Base-by-base conservation (phyloP, 2,113 vertebrate species). In the Tauraco erythrolophus region DNA sequence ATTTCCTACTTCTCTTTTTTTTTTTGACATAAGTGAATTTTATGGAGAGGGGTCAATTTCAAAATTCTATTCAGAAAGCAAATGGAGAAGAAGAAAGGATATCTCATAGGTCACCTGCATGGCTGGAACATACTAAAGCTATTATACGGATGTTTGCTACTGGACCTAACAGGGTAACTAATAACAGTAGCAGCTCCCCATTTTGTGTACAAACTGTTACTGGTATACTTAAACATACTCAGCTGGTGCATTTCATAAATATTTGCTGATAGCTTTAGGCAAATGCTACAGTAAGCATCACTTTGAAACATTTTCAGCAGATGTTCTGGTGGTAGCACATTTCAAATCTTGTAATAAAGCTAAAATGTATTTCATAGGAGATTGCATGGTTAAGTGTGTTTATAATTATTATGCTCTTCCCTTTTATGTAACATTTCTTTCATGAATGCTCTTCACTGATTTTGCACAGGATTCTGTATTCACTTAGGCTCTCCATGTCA, bases 231-330 rank as follows among this genome's bases (percentile, higher is more conserved):
- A 82, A n/a, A 53, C 30, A 31, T 50, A 45, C 27, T 94, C 66
- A 88, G 53, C 78, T 72, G 62, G 17, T 53, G 11, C 58, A 37
- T 84, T 95, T 94, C 37, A 61, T 90, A 83, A 92, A 88, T 88
- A 94, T 92, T 86, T 95, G 45, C 50, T 77, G 62, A 50, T 56
- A 61, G 64, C 89, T 96, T 89, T 86, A 93, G 87, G 80, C 64
- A 81, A 95, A 69, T 84, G 33, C 71, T 84, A 22, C 25, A 56
- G 53, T 57, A 77, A 89, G 23, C 53, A 56, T 77, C 30, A 41
- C 23, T 88, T 64, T 30, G 41, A 86, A 84, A 21, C 76, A 53
- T 83, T 92, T 91, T 53, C 88, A 92, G 76, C 30, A 50, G 72
- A 48, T 89, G 54, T 92, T 94, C 95, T 80, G 50, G 53, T 80